A percentile compares a stretch with the other conserved stretches of the same genome.
Evolutionary conservation across 2,113 vertebrate species (phyloP).

Genomic region (Sprattus sprattus): DNA sequence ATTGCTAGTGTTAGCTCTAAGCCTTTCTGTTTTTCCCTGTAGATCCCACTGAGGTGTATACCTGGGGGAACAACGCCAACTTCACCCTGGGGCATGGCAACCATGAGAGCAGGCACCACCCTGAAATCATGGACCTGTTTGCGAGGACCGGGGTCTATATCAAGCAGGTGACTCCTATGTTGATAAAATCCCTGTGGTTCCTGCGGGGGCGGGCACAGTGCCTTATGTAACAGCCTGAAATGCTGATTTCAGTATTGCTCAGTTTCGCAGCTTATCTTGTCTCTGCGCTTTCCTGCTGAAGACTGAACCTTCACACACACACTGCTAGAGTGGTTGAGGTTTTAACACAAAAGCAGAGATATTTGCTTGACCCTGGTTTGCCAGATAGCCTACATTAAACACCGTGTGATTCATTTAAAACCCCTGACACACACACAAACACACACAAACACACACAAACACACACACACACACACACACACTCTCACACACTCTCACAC

Average conservation of each 20-base stretch:
- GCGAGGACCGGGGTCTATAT: constrained; percentile 85
- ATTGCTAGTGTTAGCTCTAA: not conserved
- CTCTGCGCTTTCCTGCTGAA: not conserved
- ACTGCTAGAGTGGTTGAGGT: not conserved
- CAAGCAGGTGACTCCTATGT: constrained; percentile 82
- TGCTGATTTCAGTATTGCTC: not conserved
- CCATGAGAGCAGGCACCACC: constrained; percentile 90
- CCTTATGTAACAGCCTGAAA: not conserved
- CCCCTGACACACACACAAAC: not conserved
- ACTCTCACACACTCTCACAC: too few relatives aligned
- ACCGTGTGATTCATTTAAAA: not conserved
- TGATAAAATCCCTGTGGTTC: not conserved
- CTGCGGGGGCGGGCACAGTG: not conserved
- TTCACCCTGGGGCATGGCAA: constrained; percentile 95
- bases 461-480: not conserved
- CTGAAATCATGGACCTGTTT: constrained; percentile 92
- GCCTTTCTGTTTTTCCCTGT: not conserved
- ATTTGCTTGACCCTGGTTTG: not conserved
- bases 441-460: not conserved
- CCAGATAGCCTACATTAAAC: not conserved
- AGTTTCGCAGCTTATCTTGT: constrained; percentile 15
- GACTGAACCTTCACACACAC: not conserved
- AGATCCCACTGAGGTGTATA: constrained; percentile 96
- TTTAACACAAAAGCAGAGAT: not conserved
- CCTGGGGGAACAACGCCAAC: constrained; percentile 95